phyloP scores from a whole-genome alignment of 2,888 invertebrate genomes.

The Drosophila kanekoi region DNA sequence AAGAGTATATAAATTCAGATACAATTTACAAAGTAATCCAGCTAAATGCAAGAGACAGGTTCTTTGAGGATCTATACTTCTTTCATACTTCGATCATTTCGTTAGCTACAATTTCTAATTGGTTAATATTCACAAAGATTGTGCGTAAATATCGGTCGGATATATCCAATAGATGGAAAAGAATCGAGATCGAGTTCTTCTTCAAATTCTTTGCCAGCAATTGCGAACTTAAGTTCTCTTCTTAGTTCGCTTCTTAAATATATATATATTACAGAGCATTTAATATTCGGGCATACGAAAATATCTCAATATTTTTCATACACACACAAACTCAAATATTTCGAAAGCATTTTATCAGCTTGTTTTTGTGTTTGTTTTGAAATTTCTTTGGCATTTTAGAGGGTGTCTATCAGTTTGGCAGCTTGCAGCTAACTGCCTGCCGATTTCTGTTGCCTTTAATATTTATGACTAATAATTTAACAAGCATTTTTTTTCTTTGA shows the following conservation, averaged over 20 bases:
- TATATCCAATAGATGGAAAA: too few relatives aligned
- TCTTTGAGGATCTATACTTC: too few relatives aligned
- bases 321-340: background rate
- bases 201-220: too few relatives aligned
- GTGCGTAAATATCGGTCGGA: too few relatives aligned
- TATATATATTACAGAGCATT: too few relatives aligned
- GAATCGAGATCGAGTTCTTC: too few relatives aligned
- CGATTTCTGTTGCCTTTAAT: constrained; percentile 33
- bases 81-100: too few relatives aligned
- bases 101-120: constrained; percentile 1
- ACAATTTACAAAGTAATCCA: too few relatives aligned
- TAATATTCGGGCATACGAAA: background rate
- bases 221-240: too few relatives aligned
- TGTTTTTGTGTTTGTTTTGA: background rate
- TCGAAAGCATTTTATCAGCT: background rate
- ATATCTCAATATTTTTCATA: background rate
- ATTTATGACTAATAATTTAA: constrained; percentile 44
- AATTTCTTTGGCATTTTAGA: background rate
- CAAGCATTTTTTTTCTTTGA: constrained; percentile 26
- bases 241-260: too few relatives aligned
- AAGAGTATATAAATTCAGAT: background rate
- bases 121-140: background rate
- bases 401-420: constrained; percentile 15
- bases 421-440: background rate
- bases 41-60: too few relatives aligned